Evolutionary conservation across 2,888 invertebrate species (phyloP).

Genomic region (Coenonympha arcania): DNA sequence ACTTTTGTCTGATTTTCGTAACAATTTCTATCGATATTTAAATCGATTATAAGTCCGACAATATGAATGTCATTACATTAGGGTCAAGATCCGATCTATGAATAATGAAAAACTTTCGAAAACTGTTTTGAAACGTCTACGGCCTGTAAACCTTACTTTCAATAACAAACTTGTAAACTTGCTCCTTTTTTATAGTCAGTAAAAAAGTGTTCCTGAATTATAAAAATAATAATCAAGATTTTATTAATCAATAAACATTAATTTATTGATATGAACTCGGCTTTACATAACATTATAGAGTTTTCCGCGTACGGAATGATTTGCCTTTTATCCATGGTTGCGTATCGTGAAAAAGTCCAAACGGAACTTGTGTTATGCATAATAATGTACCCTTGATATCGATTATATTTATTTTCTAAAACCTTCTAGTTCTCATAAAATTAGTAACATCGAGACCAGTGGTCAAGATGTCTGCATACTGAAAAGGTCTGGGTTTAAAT

Average conservation of each 20-base stretch:
- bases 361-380: constrained; percentile 1
- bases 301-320: constrained; percentile 3
- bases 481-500: too few relatives aligned
- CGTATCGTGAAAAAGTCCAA: background rate
- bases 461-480: too few relatives aligned
- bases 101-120: background rate
- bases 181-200: too few relatives aligned
- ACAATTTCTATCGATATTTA: constrained; percentile 18
- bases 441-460: too few relatives aligned
- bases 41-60: constrained; percentile 5
- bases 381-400: too few relatives aligned
- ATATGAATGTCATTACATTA: constrained; percentile 3
- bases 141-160: too few relatives aligned
- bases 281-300: constrained; percentile 3
- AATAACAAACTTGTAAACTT: too few relatives aligned
- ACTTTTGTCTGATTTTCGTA: constrained; percentile 22
- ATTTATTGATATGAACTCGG: background rate
- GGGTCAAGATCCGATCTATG: background rate
- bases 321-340: background rate
- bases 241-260: too few relatives aligned
- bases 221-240: too few relatives aligned
- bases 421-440: too few relatives aligned
- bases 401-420: too few relatives aligned
- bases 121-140: background rate
- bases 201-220: too few relatives aligned